phyloP scores from a whole-genome alignment of 2,113 vertebrate genomes.

The Pelusios castaneus region DNA sequence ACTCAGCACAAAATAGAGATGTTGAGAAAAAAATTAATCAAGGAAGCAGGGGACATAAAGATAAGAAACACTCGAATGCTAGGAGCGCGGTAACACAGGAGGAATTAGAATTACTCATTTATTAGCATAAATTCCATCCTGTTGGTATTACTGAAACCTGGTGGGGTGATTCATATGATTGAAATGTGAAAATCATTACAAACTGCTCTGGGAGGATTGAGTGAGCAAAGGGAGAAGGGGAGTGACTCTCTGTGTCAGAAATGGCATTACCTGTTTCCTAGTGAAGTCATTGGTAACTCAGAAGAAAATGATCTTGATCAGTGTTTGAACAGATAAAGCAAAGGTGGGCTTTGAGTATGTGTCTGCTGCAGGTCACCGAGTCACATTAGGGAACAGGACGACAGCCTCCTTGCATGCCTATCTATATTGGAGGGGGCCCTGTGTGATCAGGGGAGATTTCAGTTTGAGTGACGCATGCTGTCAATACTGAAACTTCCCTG shows the following conservation, averaged over 20 bases:
- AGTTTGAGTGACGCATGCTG: not conserved
- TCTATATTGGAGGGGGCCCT: not conserved
- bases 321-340: not conserved
- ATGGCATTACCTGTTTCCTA: not conserved
- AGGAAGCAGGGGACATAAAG: not conserved
- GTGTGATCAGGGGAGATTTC: not conserved
- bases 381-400: not conserved
- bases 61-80: not conserved
- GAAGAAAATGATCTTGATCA: not conserved
- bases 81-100: not conserved
- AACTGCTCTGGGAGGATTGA: not conserved
- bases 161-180: not conserved
- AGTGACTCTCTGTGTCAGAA: not conserved
- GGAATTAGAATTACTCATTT: not conserved
- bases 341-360: not conserved
- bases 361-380: not conserved
- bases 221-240: not conserved
- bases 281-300: not conserved
- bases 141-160: not conserved
- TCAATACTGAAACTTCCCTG: not conserved
- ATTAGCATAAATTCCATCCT: not conserved
- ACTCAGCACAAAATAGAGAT: not conserved
- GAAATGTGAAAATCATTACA: not conserved
- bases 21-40: not conserved
- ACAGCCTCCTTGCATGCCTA: not conserved